These are phyloP conservation scores for Tachysurus fulvidraco DNA, from an alignment of 2,113 vertebrate species.

Conservation along the genomic window DNA sequence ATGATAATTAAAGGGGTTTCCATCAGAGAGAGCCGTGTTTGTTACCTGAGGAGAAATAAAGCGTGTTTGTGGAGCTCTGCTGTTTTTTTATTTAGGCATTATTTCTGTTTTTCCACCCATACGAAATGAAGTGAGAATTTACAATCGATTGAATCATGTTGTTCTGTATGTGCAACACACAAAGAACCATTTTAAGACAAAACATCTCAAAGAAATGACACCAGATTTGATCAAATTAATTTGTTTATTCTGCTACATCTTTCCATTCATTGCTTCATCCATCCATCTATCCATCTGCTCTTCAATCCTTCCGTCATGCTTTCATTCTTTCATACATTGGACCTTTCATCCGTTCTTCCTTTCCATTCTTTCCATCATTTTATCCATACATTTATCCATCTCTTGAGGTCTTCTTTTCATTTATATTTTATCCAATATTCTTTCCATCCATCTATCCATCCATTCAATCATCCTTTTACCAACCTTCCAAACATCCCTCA, in stretches of 20 bases:
- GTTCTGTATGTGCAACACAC: background rate
- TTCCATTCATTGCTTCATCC: background rate
- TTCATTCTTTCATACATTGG: background rate
- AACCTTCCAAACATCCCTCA: background rate
- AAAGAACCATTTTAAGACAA: background rate
- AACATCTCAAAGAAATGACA: background rate
- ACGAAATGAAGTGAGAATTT: background rate
- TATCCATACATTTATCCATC: background rate
- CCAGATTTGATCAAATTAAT: background rate
- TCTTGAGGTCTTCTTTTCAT: background rate
- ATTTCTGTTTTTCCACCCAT: background rate
- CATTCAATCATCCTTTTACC: background rate
- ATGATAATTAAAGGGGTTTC: conserved; percentile 12
- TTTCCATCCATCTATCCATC: background rate
- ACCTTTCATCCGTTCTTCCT: background rate
- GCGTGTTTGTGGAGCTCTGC: background rate
- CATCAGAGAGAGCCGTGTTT: background rate
- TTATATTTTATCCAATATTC: background rate
- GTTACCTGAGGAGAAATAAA: background rate
- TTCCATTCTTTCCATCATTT: background rate
- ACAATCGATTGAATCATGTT: too few relatives aligned
- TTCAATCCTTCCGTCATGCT: background rate
- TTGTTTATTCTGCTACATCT: background rate
- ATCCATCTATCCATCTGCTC: too few relatives aligned
- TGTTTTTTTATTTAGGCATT: background rate